A percentile compares a stretch with the other conserved stretches of the same genome.
phyloP scores from a whole-genome alignment of 2,797 vertebrate genomes.

The Spea hammondii region DNA sequence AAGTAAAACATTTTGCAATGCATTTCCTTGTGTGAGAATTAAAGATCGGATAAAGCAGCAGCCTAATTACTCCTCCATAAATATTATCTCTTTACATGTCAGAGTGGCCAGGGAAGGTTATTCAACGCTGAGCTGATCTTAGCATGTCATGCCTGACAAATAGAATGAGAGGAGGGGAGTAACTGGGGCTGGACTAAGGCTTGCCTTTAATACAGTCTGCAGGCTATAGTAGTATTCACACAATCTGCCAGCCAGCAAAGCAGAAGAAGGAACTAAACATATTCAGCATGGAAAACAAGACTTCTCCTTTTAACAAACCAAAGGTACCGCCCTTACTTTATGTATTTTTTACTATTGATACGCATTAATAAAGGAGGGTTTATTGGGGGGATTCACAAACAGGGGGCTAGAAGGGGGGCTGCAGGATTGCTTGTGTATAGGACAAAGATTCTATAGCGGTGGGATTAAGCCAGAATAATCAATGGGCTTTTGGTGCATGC shows the following conservation, averaged over 20 bases:
- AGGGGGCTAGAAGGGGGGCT: background rate
- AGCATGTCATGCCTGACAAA: background rate
- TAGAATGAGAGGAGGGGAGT: background rate
- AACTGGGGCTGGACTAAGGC: background rate
- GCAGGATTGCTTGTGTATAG: background rate
- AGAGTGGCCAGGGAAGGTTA: background rate
- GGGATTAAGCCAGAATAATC: background rate
- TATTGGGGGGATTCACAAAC: too few species aligned
- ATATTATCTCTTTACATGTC: background rate
- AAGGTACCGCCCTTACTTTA: background rate
- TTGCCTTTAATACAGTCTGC: background rate
- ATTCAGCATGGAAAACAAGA: background rate
- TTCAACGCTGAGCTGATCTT: background rate
- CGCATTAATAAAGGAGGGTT: too few species aligned
- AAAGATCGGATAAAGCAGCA: background rate
- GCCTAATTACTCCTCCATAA: background rate
- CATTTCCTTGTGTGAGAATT: background rate
- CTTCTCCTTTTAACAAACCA: slow-evolving; percentile 3
- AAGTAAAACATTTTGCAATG: too few species aligned
- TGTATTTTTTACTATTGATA: background rate
- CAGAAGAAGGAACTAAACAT: background rate
- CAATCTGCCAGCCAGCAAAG: background rate
- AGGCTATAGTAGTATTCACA: background rate
- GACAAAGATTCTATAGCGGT: background rate
- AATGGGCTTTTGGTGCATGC: background rate